Evolutionary conservation across 2,797 vertebrate genomes (phyloP), one percentile per base, ranked within the genome.

Genomic region (Periophthalmus magnuspinnatus): DNA sequence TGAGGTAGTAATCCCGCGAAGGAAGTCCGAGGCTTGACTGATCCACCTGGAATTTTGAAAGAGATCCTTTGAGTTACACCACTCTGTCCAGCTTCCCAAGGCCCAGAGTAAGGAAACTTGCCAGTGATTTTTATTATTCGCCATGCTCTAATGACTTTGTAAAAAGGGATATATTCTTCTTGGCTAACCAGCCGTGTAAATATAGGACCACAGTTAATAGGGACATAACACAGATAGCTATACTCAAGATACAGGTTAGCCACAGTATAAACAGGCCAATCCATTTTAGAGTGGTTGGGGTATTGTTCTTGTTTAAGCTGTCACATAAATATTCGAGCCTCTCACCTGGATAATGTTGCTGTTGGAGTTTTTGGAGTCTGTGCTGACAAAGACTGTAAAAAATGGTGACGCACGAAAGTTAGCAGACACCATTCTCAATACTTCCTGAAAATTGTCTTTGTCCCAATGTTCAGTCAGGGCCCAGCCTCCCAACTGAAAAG

Each of bases 271-370:
- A 64, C 24, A 38, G n/a, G 38, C 68, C 54, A 4, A 21, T 8
- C 22, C 6, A 8, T 52, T 59, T 68, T 5, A 16, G 5, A 14
- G 41, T 45, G 14, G 41, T 41, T 13, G 13, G 41, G 10, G 11
- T 41, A 65, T 21, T 16, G 21, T 5, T 2, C 50, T 34, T 59
- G 11, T 45, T 32, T 6, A 55, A 60, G 4, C 14, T 32, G 14
- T 10, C 6, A 62, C n/a, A n/a, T 1, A 54, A 34, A 65, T 41
- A n/a, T 48, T 14, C 11, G 36, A n/a, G 5, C 9, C 0, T 1
- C 89, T 89, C 84, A 98, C 98, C 95, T 99, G 97, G 81, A 99
- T 98, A 81, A 99, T 89, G 10, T 99, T 99, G 83, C 95, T 96
- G 91, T 93, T 98, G 83, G 98, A 99, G 86, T 95, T 98, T 81